Evolutionary conservation across 92 coral and sea anemone genomes (phyloP), one percentile per base, ranked within the genome.

Genomic region (Porites divaricata): DNA sequence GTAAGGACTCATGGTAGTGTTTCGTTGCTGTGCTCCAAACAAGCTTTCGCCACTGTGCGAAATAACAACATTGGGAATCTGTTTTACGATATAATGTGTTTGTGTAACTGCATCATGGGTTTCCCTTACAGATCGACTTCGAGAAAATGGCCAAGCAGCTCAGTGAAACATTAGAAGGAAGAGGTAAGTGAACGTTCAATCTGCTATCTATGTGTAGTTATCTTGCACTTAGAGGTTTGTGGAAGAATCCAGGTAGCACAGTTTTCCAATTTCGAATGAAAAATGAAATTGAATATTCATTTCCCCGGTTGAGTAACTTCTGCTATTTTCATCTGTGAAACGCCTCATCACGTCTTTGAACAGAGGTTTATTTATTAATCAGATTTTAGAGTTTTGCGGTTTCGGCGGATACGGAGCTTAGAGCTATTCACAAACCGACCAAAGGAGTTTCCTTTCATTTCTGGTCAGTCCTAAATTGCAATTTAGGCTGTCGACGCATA

Each of bases 91-190:
- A 19, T 57, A 19, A 41, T 56, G 67, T 57, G 28, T 54, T 41
- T 56, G 13, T 26, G 9, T 17, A 70, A 56, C 25, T 6, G 21
- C 41, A 22, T 54, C 35, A 2, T 69, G 63, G 41, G 26, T 56
- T 69, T 72, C 69, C 45, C 56, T 70, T 80, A 41, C 77, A 91
- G 95, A 84, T 88, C 67, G 95, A 91, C 78, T 91, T 80, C 83
- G 90, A 91, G 66, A 88, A 86, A 70, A 91, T 91, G 95, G 92
- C 95, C 48, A 78, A 88, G 68, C 95, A 91, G 67, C 81, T 91
- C 1, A 85, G 90, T 45, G 95, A 88, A 62, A 88, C 95, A 21
- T 77, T 91, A 56, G 95, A 91, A 16, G 83, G 74, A 70, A 88
- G 81, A 88, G 95, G 95, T 91, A 20, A 67, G 81, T n/a, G 19